A percentile compares a stretch with the other conserved stretches of the same genome.
phyloP scores from a whole-genome alignment of 1,140 invertebrate species.

The Eriocheir sinensis region DNA sequence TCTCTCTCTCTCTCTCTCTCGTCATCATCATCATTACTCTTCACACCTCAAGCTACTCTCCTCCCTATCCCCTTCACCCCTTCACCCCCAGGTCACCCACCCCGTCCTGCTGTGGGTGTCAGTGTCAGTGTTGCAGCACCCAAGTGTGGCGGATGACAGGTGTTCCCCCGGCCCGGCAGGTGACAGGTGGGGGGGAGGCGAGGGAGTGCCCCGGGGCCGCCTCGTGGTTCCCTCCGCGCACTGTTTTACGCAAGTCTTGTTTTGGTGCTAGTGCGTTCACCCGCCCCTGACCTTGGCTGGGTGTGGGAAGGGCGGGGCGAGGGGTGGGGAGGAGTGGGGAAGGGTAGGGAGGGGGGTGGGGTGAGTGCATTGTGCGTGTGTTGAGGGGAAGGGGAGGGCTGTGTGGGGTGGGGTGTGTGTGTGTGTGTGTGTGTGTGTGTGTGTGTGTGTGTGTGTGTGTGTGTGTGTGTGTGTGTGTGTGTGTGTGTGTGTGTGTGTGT shows the following conservation, averaged over 20 bases:
- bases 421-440: neutral
- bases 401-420: neutral
- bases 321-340: neutral
- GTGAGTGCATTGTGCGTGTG: neutral
- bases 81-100: too few relatives aligned
- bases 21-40: too few relatives aligned
- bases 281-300: constrained; percentile 21
- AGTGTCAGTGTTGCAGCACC: neutral
- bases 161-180: neutral
- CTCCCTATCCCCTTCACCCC: too few relatives aligned
- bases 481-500: too few relatives aligned
- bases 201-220: neutral
- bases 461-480: too few relatives aligned
- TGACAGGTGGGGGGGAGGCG: neutral
- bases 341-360: neutral
- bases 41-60: too few relatives aligned
- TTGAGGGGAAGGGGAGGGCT: neutral
- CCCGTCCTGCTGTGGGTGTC: neutral
- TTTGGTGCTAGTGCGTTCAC: constrained; percentile 35
- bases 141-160: constrained; percentile 12
- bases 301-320: neutral
- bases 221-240: neutral
- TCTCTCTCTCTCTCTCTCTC: too few relatives aligned
- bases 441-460: too few relatives aligned
- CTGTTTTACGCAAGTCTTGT: neutral